Percentiles rank a stretch among this genome's conserved stretches.
These are phyloP conservation scores for Martes martes DNA, from an alignment of 2,113 vertebrate species.

Conservation along the genomic window DNA sequence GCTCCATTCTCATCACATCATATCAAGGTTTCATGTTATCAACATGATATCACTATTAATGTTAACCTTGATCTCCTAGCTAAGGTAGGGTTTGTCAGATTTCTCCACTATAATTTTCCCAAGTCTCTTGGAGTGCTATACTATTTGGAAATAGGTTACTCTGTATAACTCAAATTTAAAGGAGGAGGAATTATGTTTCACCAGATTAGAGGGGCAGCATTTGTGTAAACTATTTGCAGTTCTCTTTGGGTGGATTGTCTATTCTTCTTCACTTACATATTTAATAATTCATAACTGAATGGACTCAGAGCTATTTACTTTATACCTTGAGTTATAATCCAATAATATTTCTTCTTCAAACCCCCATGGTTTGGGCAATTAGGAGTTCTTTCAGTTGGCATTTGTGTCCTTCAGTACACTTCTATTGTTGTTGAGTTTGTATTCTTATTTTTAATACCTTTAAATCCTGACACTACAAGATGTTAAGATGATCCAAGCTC, in stretches of 20 bases:
- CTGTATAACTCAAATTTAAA: not conserved
- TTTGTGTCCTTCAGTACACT: too few relatives aligned
- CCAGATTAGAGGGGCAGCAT: too few relatives aligned
- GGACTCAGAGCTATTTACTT: not conserved
- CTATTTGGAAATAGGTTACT: not conserved
- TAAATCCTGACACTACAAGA: not conserved
- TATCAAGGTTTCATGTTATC: not conserved
- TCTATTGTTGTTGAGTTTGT: not conserved
- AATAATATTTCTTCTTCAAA: not conserved
- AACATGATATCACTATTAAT: not conserved
- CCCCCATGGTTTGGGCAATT: not conserved
- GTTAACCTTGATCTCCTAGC: not conserved
- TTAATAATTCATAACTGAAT: not conserved
- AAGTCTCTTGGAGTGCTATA: fast-evolving
- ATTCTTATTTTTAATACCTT: not conserved
- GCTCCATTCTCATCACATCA: not conserved
- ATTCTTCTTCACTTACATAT: not conserved
- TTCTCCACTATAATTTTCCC: not conserved
- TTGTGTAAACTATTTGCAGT: not conserved
- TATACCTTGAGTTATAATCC: not conserved
- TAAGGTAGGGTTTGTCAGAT: not conserved
- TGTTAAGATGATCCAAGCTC: not conserved
- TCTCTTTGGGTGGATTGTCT: not conserved
- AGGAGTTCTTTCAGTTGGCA: not conserved
- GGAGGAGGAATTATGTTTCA: too few relatives aligned